A percentile compares a stretch with the other conserved stretches of the same genome.
Conservation (phyloP, 2,888 invertebrate species). For the Lycophotia porphyrea region DNA sequence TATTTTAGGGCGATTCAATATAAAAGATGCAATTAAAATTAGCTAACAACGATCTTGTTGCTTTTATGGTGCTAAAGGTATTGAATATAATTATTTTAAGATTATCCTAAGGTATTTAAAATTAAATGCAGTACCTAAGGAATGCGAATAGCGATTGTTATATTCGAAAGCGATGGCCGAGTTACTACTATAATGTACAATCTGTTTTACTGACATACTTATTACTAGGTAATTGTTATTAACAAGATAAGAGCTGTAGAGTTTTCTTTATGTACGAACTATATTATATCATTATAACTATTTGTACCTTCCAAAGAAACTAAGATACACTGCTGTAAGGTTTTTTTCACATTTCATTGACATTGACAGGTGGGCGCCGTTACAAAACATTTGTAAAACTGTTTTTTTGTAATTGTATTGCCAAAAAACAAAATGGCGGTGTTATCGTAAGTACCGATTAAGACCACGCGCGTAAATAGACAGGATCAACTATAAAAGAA, state of each 20-base stretch:
- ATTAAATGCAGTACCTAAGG: conserved; percentile 36
- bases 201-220: conserved; percentile 54
- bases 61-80: background rate
- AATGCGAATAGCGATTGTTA: conserved; percentile 51
- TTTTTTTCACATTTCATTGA: background rate
- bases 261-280: conserved; percentile 32
- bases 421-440: background rate
- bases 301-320: background rate
- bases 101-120: conserved; percentile 11
- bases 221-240: conserved; percentile 49
- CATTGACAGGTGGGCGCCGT: background rate
- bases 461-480: background rate
- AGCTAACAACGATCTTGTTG: background rate
- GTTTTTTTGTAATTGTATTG: background rate
- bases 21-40: background rate
- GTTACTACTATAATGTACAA: conserved; percentile 39
- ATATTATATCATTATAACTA: conserved; percentile 2
- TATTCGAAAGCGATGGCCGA: conserved; percentile 50
- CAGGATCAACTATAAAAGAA: background rate
- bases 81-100: background rate
- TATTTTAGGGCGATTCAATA: background rate
- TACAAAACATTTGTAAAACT: too few species aligned
- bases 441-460: background rate
- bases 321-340: background rate
- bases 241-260: conserved; percentile 39